Base-by-base conservation (phyloP, 2,797 vertebrate species). In the Pelodytes ibericus region DNA sequence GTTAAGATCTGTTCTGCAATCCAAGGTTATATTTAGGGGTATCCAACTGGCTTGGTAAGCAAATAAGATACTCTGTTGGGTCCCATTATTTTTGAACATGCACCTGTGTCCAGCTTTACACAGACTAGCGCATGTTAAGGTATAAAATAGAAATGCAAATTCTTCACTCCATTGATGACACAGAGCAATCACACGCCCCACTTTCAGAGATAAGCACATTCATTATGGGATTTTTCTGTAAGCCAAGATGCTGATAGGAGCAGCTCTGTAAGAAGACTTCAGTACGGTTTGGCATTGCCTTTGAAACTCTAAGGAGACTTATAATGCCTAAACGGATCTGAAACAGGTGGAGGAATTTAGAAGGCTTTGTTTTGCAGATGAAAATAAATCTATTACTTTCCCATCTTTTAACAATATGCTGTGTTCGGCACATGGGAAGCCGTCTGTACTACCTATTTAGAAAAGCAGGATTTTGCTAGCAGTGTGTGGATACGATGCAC, bases 401-500 rank as follows among this genome's bases (percentile, higher is more conserved):
- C 71, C 7, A 24, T 53, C 49, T 7, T 57, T 69, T 68, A 44
- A 56, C 58, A 73, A 79, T 69, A 5, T 39, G 8, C 47, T 11
- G 4, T 63, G 27, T 57, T 26, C 69, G 71, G 80, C 77, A 80
- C 25, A 69, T 67, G 57, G 83, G 15, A 47, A 68, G 70, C 77
- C 72, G 76, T 81, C 62, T 84, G 77, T 81, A 74, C 60, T 81
- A 67, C 77, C 81, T 82, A 57, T 33, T 62, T 74, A 82, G 82
- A 82, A 82, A 80, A 80, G 73, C 56, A 74, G 79, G 81, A 85
- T 69, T 74, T 59, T 36, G 71, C 80, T 87, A 87, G 80, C 83
- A 83, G 20, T 83, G 87, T 86, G 82, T 39, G 72, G 81, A 82
- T 80, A 75, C 83, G 81, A 80, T 81, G 47, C 75, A 64, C 73